Evolutionary conservation across 2,113 vertebrate genomes (phyloP).

Genomic region (Paradoxurus hermaphroditus): DNA sequence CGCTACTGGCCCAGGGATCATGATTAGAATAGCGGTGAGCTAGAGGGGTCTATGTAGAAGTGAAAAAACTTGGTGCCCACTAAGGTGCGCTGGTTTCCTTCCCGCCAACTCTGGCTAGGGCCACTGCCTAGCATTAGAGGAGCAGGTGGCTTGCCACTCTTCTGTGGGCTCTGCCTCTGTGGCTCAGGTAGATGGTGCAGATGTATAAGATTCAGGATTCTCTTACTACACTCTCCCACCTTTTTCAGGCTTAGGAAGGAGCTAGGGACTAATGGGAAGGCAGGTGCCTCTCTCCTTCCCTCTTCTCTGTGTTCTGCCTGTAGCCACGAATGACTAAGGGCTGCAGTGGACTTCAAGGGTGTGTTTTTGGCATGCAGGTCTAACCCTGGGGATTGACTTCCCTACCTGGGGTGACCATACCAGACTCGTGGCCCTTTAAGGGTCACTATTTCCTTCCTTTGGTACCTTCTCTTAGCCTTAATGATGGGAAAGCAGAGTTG

Average conservation of each 20-base stretch:
- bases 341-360: not conserved
- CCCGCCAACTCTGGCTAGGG: not conserved
- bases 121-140: not conserved
- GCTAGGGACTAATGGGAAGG: not conserved
- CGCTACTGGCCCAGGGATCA: not conserved
- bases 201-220: not conserved
- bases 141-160: not conserved
- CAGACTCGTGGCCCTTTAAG: not conserved
- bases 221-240: not conserved
- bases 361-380: not conserved
- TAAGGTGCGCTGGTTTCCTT: not conserved
- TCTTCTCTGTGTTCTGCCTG: not conserved
- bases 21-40: not conserved
- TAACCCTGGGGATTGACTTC: not conserved
- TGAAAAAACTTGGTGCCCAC: not conserved
- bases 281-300: not conserved
- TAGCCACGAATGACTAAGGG: not conserved
- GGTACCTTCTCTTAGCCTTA: not conserved
- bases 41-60: not conserved
- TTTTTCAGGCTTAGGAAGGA: not conserved
- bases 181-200: not conserved
- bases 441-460: not conserved
- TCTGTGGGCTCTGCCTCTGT: not conserved
- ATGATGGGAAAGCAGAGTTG: slow-evolving; percentile 5
- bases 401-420: not conserved